Percentiles rank a stretch among this genome's conserved stretches.
These are phyloP conservation scores for Drosophila gaucha DNA, from an alignment of 2,888 invertebrate species.

Conservation along the genomic window DNA sequence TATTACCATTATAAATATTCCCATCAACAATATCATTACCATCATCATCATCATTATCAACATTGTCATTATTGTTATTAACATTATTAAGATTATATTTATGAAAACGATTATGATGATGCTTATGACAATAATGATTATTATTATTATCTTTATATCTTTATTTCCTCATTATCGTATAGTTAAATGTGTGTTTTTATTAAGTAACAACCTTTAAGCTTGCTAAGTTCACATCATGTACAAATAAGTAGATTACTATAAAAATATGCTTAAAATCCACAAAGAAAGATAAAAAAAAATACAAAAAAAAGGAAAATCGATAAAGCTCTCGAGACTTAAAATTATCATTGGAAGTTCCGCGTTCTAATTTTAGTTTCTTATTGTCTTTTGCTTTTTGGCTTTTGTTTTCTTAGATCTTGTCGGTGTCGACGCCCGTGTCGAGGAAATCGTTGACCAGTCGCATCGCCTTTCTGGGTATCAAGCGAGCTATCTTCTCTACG, in stretches of 20 bases:
- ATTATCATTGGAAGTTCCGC: conserved; percentile 22
- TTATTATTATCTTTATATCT: background rate
- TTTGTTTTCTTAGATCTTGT: conserved; percentile 67
- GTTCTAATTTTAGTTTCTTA: conserved; percentile 4
- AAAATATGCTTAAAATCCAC: conserved; percentile 6
- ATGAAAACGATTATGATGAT: too few relatives aligned
- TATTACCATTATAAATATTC: too few relatives aligned
- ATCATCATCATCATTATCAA: too few relatives aligned
- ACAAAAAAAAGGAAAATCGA: conserved; percentile 22
- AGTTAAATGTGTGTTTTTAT: conserved; percentile 48
- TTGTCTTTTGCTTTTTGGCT: background rate
- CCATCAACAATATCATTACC: too few relatives aligned
- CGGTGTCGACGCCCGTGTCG: conserved; percentile 88
- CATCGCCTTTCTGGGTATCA: conserved; percentile 86
- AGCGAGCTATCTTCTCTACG: conserved; percentile 83
- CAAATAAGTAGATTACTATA: conserved; percentile 26
- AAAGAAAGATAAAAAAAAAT: conserved; percentile 9
- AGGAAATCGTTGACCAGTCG: conserved; percentile 87
- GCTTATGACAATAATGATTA: too few relatives aligned
- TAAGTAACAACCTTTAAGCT: conserved; percentile 67
- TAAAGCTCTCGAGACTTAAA: conserved; percentile 44
- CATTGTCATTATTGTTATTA: too few relatives aligned
- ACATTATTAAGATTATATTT: too few relatives aligned
- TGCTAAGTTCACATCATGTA: conserved; percentile 35
- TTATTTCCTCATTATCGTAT: background rate